phyloP scores from a whole-genome alignment of 2,888 invertebrate genomes.

The Lomographa bimaculata region DNA sequence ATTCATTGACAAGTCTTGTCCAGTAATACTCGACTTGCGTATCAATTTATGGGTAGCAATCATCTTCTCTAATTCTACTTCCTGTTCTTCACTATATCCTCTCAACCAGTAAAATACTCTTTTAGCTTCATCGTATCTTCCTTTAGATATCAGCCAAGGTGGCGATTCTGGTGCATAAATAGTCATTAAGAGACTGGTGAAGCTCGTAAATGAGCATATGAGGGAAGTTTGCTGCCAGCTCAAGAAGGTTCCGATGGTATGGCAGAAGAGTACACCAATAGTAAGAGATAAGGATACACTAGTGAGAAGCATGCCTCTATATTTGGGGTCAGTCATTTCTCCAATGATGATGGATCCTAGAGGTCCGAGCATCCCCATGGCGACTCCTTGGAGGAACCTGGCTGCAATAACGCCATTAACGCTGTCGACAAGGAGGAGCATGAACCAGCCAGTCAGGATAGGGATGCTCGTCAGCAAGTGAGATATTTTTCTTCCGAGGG shows the following conservation, averaged over 20 bases:
- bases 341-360: constrained; percentile 82
- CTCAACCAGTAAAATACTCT: constrained; percentile 83
- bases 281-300: constrained; percentile 85
- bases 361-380: constrained; percentile 83
- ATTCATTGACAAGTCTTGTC: constrained; percentile 44
- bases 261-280: constrained; percentile 84
- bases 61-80: constrained; percentile 74
- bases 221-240: constrained; percentile 84
- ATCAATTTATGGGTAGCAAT: constrained; percentile 64
- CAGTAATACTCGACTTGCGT: constrained; percentile 57
- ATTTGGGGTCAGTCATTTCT: constrained; percentile 84
- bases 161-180: constrained; percentile 86
- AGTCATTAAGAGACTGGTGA: constrained; percentile 78
- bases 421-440: constrained; percentile 73
- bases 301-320: constrained; percentile 85
- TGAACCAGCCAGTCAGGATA: constrained; percentile 83
- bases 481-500: constrained; percentile 81
- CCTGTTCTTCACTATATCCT: constrained; percentile 65
- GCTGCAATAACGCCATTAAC: constrained; percentile 73
- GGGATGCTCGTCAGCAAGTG: constrained; percentile 81
- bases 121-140: constrained; percentile 80
- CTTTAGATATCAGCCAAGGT: constrained; percentile 85
- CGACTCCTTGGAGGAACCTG: constrained; percentile 79
- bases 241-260: constrained; percentile 84
- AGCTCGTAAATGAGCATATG: constrained; percentile 75